Evolutionary conservation across 2,797 vertebrate species (phyloP), one percentile per base, ranked within the genome.

Genomic region (Parotocinclus haroldoi): DNA sequence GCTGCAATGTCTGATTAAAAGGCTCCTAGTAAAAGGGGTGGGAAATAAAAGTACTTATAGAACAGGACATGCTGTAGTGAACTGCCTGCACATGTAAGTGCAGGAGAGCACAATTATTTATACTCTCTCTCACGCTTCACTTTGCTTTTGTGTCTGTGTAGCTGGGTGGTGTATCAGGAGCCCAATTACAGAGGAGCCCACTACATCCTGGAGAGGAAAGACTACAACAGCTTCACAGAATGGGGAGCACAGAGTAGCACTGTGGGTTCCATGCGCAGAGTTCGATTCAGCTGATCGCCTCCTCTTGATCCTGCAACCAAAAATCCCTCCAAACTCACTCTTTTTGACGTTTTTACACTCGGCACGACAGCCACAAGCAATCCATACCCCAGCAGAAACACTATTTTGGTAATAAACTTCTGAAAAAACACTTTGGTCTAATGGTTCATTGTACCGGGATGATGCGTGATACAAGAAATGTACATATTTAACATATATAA

Each of bases 101-200:
- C 2, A 27, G 2, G 5, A 27, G 27, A 46, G n/a, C 6, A 46
- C 12, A 13, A 46, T 12, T 9, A 44, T 9, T 46, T 46, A 12
- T 46, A 11, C 12, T 46, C 45, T n/a, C 9, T 46, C 2, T 11
- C 45, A n/a, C n/a, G n/a, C n/a, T n/a, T 14, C 13, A 7, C 8
- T 50, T 10, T 39, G 12, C 67, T 10, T 66, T 38, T 68, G 6
- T 61, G 12, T 67, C 11, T 51, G 7, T 68, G 39, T 65, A 91
- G 89, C 19, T 92, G 90, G 90, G 89, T 83, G 60, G 78, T 85
- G 10, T 91, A 91, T 57, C 89, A 91, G 81, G 90, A 92, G 74
- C 87, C 89, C 0, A 91, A 91, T 85, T 92, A 87, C 87, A 84
- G 85, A 68, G 89, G 90, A 7, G 63, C 84, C 18, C 89, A 91